Base-by-base conservation (phyloP, 1,140 invertebrate genomes). In the Sweltsa coloradensis region DNA sequence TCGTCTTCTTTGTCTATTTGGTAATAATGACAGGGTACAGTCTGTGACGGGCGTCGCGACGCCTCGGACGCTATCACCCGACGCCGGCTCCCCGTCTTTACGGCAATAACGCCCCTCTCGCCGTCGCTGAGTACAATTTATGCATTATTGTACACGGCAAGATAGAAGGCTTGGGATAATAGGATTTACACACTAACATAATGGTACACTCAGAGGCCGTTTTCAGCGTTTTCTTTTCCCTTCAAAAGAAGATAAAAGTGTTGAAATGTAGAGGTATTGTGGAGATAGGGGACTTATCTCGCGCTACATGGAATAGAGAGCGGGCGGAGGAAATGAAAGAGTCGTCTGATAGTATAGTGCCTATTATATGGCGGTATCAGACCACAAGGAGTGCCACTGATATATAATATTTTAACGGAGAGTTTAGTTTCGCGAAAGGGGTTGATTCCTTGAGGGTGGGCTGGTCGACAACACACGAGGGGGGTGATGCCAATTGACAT, bases 211-310 rank as follows among this genome's bases (percentile, higher is more conserved):
- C 39, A 25, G 34, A 31, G 27, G 21, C 25, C n/a, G n/a, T 24
- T 48, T 34, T 48, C 18, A 13, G 14, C 18, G 48, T 50, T 50
- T 50, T 50, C 42, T 50, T 45, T 37, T 39, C 41, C 34, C 41
- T 18, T 23, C 22, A 23, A 49, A 49, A 49, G 25, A 31, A 50
- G 48, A 50, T 50, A 50, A 50, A 50, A 44, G 42, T 25, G 41
- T 40, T 50, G 48, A 50, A 50, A 50, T 50, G 48, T 50, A 34
- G 48, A 47, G 43, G 48, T 23, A 45, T 45, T 50, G 48, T 46
- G 42, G 34, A 11, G 48, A 50, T 50, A 50, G 9, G 39, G 31
- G 39, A 26, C 42, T 50, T 50, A 50, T 50, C 48, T 48, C 19
- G 19, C 21, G 46, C 40, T 26, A 36, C 46, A 36, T 46, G 37